Percentiles rank a stretch among this genome's conserved stretches.
These are phyloP conservation scores for Panagrolaimus sp. DNA, from an alignment of 1,140 invertebrate genomes.

Conservation along the genomic window DNA sequence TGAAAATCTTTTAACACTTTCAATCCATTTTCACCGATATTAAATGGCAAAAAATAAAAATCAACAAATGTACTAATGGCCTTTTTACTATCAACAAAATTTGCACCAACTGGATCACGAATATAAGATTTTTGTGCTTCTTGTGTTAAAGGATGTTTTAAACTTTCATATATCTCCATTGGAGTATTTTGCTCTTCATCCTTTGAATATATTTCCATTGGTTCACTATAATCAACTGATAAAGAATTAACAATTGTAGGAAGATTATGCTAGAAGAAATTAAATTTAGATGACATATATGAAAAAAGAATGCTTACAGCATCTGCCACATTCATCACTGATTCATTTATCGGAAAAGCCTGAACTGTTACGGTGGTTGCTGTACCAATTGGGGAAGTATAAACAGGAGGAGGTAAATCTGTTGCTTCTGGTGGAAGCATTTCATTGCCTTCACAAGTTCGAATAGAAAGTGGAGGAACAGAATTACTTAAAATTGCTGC, in stretches of 20 bases:
- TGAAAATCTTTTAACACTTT: conserved; percentile 84
- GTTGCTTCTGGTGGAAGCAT: conserved; percentile 15
- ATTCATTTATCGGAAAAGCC: conserved; percentile 36
- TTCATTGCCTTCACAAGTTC: conserved; percentile 45
- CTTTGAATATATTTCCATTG: conserved; percentile 18
- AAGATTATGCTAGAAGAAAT: conserved; percentile 8
- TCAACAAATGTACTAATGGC: conserved; percentile 82
- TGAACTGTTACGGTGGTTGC: conserved; percentile 51
- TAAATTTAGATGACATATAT: not conserved
- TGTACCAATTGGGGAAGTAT: conserved; percentile 45
- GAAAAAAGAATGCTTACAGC: not conserved
- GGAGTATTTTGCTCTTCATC: not conserved
- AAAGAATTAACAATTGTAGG: conserved; percentile 43
- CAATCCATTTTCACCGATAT: conserved; percentile 79
- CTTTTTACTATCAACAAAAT: conserved; percentile 64
- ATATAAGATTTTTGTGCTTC: conserved; percentile 8
- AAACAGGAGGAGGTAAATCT: conserved; percentile 36
- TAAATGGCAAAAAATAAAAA: conserved; percentile 92
- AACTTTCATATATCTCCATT: conserved; percentile 5
- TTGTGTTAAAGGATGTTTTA: conserved; percentile 44
- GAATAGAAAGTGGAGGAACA: conserved; percentile 41
- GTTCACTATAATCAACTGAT: conserved; percentile 37
- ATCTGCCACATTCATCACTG: conserved; percentile 32
- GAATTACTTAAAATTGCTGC: conserved; percentile 10
- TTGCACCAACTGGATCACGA: conserved; percentile 10